Conservation (phyloP, 2,797 vertebrate genomes). For the Microctenopoma lineatum region DNA sequence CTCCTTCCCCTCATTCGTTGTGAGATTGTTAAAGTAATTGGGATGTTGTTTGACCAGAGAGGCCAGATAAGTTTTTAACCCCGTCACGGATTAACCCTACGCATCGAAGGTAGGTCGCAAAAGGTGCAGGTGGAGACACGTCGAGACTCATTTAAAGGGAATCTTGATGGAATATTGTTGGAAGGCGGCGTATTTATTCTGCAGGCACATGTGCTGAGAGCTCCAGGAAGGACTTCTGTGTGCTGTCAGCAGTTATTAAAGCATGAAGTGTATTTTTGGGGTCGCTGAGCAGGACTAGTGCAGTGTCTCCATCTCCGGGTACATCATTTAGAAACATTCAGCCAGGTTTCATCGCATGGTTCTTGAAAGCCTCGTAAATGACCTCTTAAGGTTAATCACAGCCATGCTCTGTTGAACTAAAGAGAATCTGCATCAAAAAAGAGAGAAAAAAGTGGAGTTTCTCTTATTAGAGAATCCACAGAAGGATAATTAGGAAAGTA, state of each 20-base stretch:
- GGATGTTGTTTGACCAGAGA: constrained; percentile 84
- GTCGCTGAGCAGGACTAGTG: constrained; percentile 61
- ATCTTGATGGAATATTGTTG: constrained; percentile 56
- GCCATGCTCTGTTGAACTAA: constrained; percentile 67
- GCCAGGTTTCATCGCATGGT: constrained; percentile 70
- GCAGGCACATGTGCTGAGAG: constrained; percentile 72
- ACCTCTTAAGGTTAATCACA: constrained; percentile 79
- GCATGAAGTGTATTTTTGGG: constrained; percentile 63
- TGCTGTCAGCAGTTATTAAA: constrained; percentile 75
- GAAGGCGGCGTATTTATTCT: constrained; percentile 48
- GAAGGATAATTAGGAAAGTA: constrained; percentile 57
- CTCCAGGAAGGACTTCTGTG: constrained; percentile 64
- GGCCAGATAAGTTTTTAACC: constrained; percentile 83
- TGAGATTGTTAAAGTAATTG: constrained; percentile 93
- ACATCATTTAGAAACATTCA: constrained; percentile 77
- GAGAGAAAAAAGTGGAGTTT: background rate
- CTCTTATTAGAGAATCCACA: constrained; percentile 39
- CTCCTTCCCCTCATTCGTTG: constrained; percentile 40
- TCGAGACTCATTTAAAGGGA: constrained; percentile 77
- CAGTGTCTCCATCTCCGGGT: constrained; percentile 56
- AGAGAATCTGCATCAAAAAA: constrained; percentile 45
- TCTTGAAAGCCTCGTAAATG: constrained; percentile 74
- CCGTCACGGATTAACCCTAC: constrained; percentile 78
- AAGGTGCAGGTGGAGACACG: constrained; percentile 72
- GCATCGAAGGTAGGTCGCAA: constrained; percentile 72